These are phyloP conservation scores for Rallus limicola DNA, from an alignment of 2,113 vertebrate genomes.

Conservation along the genomic window DNA sequence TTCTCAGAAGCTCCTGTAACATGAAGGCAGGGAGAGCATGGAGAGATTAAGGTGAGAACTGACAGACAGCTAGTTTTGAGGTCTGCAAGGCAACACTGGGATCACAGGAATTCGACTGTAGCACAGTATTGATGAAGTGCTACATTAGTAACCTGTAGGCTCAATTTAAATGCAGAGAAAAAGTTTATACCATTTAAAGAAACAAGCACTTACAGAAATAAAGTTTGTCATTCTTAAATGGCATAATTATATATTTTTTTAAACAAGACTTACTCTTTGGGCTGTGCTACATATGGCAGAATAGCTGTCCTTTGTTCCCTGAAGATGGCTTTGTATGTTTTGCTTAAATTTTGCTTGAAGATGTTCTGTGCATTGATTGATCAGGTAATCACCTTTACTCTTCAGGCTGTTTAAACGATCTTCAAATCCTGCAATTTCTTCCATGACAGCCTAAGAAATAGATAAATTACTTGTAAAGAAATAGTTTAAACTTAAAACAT, in stretches of 20 bases:
- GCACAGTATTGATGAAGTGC: neutral
- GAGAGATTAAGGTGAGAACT: neutral
- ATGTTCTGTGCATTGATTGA: constrained; percentile 86
- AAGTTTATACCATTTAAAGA: neutral
- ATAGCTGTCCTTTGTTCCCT: constrained; percentile 94
- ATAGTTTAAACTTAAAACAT: neutral
- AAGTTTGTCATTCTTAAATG: neutral
- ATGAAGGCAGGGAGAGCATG: neutral
- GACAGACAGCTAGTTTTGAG: neutral
- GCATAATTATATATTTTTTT: too few relatives aligned
- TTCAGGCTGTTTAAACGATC: constrained; percentile 86
- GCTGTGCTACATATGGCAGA: constrained; percentile 96
- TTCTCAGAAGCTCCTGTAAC: neutral
- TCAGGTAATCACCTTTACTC: constrained; percentile 84
- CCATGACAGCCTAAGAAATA: constrained; percentile 90
- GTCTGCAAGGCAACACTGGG: neutral
- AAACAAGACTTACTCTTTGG: constrained; percentile 85
- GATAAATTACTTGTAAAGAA: neutral
- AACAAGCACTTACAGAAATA: neutral
- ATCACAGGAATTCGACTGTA: neutral
- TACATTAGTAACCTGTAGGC: neutral
- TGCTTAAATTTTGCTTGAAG: constrained; percentile 90
- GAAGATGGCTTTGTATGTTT: constrained; percentile 87
- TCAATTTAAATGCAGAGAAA: neutral
- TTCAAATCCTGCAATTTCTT: constrained; percentile 96